Base-by-base conservation (phyloP, 2,888 invertebrate genomes). In the Hypercompe scribonia region DNA sequence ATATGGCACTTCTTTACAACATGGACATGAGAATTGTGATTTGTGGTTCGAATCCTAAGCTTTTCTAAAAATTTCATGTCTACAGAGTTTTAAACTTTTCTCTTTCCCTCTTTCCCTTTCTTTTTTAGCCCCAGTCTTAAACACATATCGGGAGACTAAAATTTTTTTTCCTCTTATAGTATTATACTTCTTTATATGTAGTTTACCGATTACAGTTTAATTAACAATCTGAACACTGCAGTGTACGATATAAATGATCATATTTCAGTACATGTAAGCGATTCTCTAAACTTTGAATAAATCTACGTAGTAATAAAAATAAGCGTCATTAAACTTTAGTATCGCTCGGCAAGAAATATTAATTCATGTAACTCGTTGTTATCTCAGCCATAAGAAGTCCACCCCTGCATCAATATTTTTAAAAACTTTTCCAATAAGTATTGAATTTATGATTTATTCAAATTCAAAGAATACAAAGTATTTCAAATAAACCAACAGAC, bases 231-330 rank as follows among this genome's bases (percentile, higher is more conserved):
- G 24, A 24, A 50, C 7, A 1, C 13, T 50, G 24, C 24, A 50
- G 24, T 7, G 46, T 24, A 50, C 24, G 8, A 24, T 24, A 50
- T 42, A 42, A 42, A 3, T 42, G 15, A 42, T 42, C 50, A 72
- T 21, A 34, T 39, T 31, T 5, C 34, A 68, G 46, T 36, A 50
- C 63, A 68, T 31, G 34, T 70, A 70, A 67, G 70, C 36, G 50
- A 64, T 50, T 61, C 31, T 68, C 54, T 73, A 28, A 76, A 83
- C 42, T 82, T 83, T 81, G 76, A 79, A 81, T 79, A 74, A 74
- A 74, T 73, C 72, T 73, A 65, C 46, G 75, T 76, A 50, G 64
- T 36, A 15, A 63, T 36, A 65, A 72, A 50, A 50, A 18, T 24
- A 24, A 50, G 50, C 50, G 5, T n/a, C 54, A n/a, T 24, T 54